Conservation (phyloP, 2,888 invertebrate genomes). For the Agrochola macilenta region DNA sequence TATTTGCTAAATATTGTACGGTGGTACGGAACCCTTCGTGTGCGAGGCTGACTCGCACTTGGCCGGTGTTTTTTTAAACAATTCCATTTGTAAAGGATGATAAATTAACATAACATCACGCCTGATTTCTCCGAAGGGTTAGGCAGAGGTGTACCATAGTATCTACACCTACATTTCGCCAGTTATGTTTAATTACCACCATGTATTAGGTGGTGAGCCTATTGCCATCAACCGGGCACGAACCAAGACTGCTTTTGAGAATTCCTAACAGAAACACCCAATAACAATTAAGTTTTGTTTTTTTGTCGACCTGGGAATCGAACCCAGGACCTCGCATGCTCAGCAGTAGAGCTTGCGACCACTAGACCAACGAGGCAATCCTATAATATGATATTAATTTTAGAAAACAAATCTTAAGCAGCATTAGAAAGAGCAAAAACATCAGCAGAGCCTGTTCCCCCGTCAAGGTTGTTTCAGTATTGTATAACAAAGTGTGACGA, state of each 20-base stretch:
- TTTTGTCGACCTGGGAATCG: background rate
- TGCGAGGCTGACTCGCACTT: too few relatives aligned
- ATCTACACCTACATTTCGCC: background rate
- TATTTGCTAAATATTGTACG: too few relatives aligned
- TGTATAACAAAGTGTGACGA: constrained; percentile 66
- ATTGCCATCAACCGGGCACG: background rate
- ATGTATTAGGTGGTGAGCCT: background rate
- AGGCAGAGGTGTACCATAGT: background rate
- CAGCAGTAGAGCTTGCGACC: background rate
- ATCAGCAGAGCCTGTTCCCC: constrained; percentile 3
- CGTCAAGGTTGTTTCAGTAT: constrained; percentile 58
- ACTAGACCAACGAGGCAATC: background rate
- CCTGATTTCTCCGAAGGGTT: background rate
- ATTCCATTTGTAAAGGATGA: background rate
- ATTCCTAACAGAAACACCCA: background rate
- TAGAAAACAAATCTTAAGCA: background rate
- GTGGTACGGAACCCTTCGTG: too few relatives aligned
- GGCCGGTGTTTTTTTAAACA: too few relatives aligned
- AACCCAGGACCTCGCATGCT: background rate
- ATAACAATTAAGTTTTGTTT: too few relatives aligned
- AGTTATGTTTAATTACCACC: background rate
- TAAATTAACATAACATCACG: background rate
- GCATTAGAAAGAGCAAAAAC: constrained; percentile 7
- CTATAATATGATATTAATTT: background rate
- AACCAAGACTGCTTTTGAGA: background rate